Base-by-base conservation (phyloP, 2,888 invertebrate genomes). In the Pteria penguin region DNA sequence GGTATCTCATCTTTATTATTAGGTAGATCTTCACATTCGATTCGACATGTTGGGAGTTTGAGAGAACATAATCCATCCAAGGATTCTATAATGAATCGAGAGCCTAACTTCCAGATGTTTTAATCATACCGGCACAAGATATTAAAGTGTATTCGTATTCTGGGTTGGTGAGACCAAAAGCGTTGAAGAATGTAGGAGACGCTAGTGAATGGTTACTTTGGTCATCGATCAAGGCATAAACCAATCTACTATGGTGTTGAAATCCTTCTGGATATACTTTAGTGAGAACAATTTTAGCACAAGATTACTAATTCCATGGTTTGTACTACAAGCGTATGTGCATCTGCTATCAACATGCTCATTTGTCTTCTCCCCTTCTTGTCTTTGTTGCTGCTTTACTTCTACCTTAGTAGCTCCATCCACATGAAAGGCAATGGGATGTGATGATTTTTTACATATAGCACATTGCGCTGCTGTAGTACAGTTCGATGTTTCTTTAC, bases 131-230 rank as follows among this genome's bases (percentile, higher is more conserved):
- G 14, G 55, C 31, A 24, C 72, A 72, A 4, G 72, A 63, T 11
- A 55, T 22, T 5, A 72, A 24, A 32, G 63, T 63, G 54, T 63
- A 72, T 27, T 63, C 18, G 26, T 63, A 26, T 4, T 63, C 36
- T 1, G 54, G 54, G 4, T 14, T 3, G 52, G 33, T 11, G 0
- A 33, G 11, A n/a, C 36, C 18, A 52, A 72, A 72, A 2, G 63
- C 45, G 22, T 72, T 33, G 32, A 72, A 65, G n/a, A 63, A 24
- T 22, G 63, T 55, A 4, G 63, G 31, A 8, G 54, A 54, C 14
- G 63, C 72, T 4, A 72, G 24, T 18, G 63, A 65, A 18, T 63
- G 63, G 26, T 65, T 72, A 33, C 72, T 72, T 32, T 72, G 72
- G 8, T 72, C 63, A 24, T 72, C 63, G 11, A 55, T 55, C 1